phyloP scores from a whole-genome alignment of 2,888 invertebrate species.

The Nephrocerus scutellatus region DNA sequence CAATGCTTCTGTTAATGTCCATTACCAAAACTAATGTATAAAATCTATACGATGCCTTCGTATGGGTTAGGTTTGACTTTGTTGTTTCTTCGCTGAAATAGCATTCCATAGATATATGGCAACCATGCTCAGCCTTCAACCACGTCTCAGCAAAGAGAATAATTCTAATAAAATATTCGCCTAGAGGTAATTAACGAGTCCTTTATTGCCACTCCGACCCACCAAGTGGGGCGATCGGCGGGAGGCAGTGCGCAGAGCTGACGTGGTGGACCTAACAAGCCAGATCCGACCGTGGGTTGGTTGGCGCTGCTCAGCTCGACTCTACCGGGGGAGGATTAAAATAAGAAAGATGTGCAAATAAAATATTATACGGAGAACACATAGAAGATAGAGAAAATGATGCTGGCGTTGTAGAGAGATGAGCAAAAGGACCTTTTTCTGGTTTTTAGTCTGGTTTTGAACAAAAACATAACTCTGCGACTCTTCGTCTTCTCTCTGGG shows the following conservation, averaged over 20 bases:
- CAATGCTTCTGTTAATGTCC: too few relatives aligned
- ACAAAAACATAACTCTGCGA: constrained; percentile 1
- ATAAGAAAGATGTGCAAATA: constrained; percentile 45
- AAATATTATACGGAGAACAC: constrained; percentile 38
- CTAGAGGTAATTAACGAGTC: constrained; percentile 38
- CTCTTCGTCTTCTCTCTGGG: constrained; percentile 20
- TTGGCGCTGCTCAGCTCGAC: too few relatives aligned
- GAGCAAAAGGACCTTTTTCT: constrained; percentile 1
- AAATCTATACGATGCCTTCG: too few relatives aligned
- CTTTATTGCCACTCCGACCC: constrained; percentile 30
- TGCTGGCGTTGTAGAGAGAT: constrained; percentile 1
- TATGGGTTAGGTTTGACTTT: too few relatives aligned
- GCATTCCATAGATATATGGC: too few relatives aligned
- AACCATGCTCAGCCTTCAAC: too few relatives aligned
- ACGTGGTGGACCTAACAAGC: constrained; percentile 5
- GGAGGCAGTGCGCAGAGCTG: too few relatives aligned
- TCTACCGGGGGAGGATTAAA: constrained; percentile 44
- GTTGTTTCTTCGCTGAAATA: too few relatives aligned
- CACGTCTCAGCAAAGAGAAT: too few relatives aligned
- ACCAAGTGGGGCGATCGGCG: constrained; percentile 13
- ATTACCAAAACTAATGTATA: too few relatives aligned
- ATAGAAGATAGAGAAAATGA: constrained; percentile 21
- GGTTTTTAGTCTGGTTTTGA: not conserved
- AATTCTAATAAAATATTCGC: constrained; percentile 19
- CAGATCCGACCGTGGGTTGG: too few relatives aligned